phyloP scores from a whole-genome alignment of 1,140 invertebrate genomes.

The Drosophila pseudoobscura region DNA sequence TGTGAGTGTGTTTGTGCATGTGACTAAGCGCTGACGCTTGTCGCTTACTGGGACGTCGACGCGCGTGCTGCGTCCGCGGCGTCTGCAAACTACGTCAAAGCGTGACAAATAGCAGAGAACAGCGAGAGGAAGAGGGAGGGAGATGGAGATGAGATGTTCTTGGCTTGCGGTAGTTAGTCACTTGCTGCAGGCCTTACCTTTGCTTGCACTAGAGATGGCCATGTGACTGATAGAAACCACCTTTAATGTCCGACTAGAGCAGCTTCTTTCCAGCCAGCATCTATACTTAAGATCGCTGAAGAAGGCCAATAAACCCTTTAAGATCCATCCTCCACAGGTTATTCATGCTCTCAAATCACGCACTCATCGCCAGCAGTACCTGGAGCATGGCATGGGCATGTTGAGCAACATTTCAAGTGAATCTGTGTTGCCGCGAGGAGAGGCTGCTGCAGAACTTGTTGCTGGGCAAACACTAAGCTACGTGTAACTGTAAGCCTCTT shows the following conservation, averaged over 20 bases:
- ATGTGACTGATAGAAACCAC: neutral
- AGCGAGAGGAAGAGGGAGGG: too few relatives aligned
- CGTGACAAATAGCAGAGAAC: constrained; percentile 63
- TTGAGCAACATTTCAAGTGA: constrained; percentile 42
- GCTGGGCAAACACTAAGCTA: constrained; percentile 23
- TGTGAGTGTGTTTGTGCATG: neutral
- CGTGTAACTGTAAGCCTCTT: constrained; percentile 37
- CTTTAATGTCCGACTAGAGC: too few relatives aligned
- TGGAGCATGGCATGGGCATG: constrained; percentile 2
- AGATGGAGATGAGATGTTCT: too few relatives aligned
- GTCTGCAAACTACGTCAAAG: constrained; percentile 56
- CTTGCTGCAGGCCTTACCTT: constrained; percentile 14
- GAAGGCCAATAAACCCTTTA: too few relatives aligned
- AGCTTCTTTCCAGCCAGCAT: neutral
- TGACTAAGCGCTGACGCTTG: constrained; percentile 41
- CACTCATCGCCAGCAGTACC: too few relatives aligned
- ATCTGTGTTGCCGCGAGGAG: constrained; percentile 10
- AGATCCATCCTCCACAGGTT: too few relatives aligned
- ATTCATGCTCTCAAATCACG: too few relatives aligned
- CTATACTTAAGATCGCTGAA: too few relatives aligned
- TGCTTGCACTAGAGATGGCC: constrained; percentile 7
- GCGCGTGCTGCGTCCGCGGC: constrained; percentile 45
- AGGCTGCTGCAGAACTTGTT: constrained; percentile 39
- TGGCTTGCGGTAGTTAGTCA: constrained; percentile 32
- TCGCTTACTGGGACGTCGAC: constrained; percentile 23